Evolutionary conservation across 2,888 invertebrate species (phyloP).

Genomic region (Torymus tubicola): DNA sequence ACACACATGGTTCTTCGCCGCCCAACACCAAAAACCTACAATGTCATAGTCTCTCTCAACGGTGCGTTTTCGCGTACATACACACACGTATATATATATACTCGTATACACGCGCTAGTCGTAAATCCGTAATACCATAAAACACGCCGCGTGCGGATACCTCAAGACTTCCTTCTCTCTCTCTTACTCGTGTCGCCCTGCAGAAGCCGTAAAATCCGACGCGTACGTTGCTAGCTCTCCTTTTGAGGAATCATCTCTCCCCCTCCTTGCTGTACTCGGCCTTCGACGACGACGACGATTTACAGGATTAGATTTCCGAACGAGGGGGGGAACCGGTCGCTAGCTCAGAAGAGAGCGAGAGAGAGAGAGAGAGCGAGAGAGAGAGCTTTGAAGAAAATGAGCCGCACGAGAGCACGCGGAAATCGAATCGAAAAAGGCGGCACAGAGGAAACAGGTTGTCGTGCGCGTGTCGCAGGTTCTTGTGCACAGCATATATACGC

Average conservation of each 20-base stretch:
- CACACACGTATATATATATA: not conserved
- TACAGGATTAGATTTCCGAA: slow-evolving; percentile 38
- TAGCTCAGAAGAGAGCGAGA: too few relatives aligned
- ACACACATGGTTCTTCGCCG: too few relatives aligned
- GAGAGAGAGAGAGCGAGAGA: too few relatives aligned
- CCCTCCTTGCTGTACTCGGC: not conserved
- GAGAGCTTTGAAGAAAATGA: slow-evolving; percentile 25
- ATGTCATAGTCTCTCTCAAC: not conserved
- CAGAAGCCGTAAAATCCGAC: slow-evolving; percentile 21
- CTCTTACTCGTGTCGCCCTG: not conserved
- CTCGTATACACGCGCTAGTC: not conserved
- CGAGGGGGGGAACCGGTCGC: slow-evolving; percentile 31
- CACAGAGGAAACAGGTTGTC: slow-evolving; percentile 24
- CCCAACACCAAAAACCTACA: not conserved
- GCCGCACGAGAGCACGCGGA: slow-evolving; percentile 15
- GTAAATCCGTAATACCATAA: slow-evolving; percentile 44
- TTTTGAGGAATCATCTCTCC: slow-evolving; percentile 38
- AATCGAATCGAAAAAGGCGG: slow-evolving; percentile 14
- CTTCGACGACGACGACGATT: slow-evolving; percentile 43
- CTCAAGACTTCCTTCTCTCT: slow-evolving; percentile 17
- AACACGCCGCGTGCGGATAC: not conserved
- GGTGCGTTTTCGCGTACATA: slow-evolving; percentile 16
- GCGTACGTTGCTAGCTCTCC: not conserved
- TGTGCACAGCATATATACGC: too few relatives aligned
- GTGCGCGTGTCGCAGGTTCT: not conserved